Percentiles rank a stretch among this genome's conserved stretches.
Evolutionary conservation across 1,140 invertebrate genomes (phyloP).

Genomic region (Yoshiicerus persimilis): DNA sequence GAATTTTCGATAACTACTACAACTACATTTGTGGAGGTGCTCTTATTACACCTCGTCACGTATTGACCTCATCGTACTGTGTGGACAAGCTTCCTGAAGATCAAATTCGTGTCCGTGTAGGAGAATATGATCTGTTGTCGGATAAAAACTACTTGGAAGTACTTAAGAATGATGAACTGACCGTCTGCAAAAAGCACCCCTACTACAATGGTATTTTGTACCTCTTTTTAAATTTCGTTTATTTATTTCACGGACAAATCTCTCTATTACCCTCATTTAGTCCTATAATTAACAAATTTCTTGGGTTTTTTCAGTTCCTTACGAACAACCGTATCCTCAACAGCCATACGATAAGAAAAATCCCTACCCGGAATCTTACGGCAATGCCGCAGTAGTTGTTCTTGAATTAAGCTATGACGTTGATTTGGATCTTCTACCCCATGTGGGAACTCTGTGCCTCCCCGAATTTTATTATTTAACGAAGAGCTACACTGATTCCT

Average conservation of each 20-base stretch:
- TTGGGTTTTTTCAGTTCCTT: conserved; percentile 5
- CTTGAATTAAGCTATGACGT: conserved; percentile 42
- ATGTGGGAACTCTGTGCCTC: conserved; percentile 39
- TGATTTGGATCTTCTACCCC: conserved; percentile 45
- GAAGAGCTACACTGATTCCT: conserved; percentile 30
- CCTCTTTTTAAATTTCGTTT: no score
- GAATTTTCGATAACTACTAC: conserved; percentile 42
- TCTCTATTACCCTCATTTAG: not conserved
- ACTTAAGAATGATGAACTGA: conserved; percentile 41
- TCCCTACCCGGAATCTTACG: not conserved
- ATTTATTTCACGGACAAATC: no score
- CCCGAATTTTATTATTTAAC: conserved; percentile 45
- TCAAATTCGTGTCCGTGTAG: conserved; percentile 38
- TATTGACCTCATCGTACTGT: conserved; percentile 41
- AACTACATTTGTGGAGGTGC: conserved; percentile 38
- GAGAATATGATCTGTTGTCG: conserved; percentile 42
- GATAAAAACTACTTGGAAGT: conserved; percentile 45
- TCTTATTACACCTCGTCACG: conserved; percentile 41
- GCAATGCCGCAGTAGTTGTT: conserved; percentile 35
- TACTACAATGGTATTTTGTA: conserved; percentile 33
- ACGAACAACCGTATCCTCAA: conserved; percentile 15
- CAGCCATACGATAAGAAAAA: not conserved
- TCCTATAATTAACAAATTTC: not conserved
- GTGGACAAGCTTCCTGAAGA: conserved; percentile 23
- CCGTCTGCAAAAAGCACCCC: conserved; percentile 45